Base-by-base conservation (phyloP, 2,888 invertebrate species). In the Meganola albula region DNA sequence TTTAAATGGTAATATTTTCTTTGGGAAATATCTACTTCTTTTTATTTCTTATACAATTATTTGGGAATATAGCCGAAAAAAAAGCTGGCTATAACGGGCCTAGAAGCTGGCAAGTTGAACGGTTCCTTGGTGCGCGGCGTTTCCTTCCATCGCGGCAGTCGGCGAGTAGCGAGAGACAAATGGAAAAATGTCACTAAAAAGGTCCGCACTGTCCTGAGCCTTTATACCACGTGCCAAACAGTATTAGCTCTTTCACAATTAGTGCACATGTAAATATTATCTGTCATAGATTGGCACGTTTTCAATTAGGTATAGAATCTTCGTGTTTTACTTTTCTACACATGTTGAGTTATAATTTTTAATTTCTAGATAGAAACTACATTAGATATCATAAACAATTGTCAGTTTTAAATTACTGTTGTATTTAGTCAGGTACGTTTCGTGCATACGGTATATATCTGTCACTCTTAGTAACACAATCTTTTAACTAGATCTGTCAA, bases 191-290 rank as follows among this genome's bases (percentile, higher is more conserved):
- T 90, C 73, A 90, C 92, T 69, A 90, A 91, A 64, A 92, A 90
- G 90, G 91, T 91, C 76, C 90, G 91, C 88, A n/a, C n/a, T n/a
- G n/a, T n/a, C n/a, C 92, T 93, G 92, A 91, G 92, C 65, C 59
- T 54, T 39, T 37, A 58, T 57, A 33, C 44, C 44, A 40, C 24
- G 8, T 26, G 28, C 22, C 40, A n/a, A n/a, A n/a, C n/a, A n/a
- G n/a, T n/a, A n/a, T n/a, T n/a, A 27, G 35, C 10, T 28, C 34
- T 39, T 41, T 25, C 38, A 37, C 24, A 20, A n/a, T 26, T 33
- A 37, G 12, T 38, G 35, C 44, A 52, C 44, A 31, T 12, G 40
- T 31, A 12, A 28, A 22, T 25, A 34, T 27, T 30, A 11, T 21
- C 9, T 24, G 1, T 10, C n/a, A 12, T 34, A 34, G 27, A 11